These are phyloP conservation scores for Hephaestus fuliginosus DNA, from an alignment of 2,797 vertebrate genomes.

Conservation along the genomic window DNA sequence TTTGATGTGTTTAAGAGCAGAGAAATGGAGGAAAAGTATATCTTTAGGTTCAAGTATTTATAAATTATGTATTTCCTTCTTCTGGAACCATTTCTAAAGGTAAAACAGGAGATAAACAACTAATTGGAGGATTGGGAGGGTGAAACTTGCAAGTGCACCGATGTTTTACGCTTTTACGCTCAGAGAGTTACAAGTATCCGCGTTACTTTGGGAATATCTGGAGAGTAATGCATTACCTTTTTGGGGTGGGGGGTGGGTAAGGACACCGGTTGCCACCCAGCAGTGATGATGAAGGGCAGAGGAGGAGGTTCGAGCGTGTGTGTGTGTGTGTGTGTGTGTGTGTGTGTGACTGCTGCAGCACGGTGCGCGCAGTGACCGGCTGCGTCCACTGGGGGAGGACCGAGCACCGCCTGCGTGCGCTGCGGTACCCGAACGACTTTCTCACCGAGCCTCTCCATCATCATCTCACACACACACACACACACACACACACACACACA, in stretches of 20 bases:
- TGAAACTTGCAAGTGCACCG: not conserved
- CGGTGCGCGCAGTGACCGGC: constrained; percentile 82
- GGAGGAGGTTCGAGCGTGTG: constrained; percentile 54
- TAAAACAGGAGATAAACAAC: not conserved
- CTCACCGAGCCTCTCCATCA: constrained; percentile 81
- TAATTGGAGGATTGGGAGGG: not conserved
- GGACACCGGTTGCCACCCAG: constrained; percentile 61
- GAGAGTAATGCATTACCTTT: constrained; percentile 26
- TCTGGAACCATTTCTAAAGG: not conserved
- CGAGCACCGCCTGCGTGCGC: constrained; percentile 81
- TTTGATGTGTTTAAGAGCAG: not conserved
- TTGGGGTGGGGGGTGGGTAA: not conserved
- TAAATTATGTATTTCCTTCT: not conserved
- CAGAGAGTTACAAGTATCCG: not conserved
- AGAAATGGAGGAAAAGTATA: no score
- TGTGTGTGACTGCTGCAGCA: constrained; percentile 70
- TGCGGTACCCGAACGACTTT: constrained; percentile 79
- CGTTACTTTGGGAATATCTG: not conserved
- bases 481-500: not conserved
- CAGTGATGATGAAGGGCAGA: constrained; percentile 58
- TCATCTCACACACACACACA: constrained; percentile 21
- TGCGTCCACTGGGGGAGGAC: constrained; percentile 87
- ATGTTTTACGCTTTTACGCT: not conserved
- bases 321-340: no score
- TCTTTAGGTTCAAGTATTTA: not conserved